Evolutionary conservation across 2,113 vertebrate species (phyloP).

Genomic region (Chaetodon trifascialis): DNA sequence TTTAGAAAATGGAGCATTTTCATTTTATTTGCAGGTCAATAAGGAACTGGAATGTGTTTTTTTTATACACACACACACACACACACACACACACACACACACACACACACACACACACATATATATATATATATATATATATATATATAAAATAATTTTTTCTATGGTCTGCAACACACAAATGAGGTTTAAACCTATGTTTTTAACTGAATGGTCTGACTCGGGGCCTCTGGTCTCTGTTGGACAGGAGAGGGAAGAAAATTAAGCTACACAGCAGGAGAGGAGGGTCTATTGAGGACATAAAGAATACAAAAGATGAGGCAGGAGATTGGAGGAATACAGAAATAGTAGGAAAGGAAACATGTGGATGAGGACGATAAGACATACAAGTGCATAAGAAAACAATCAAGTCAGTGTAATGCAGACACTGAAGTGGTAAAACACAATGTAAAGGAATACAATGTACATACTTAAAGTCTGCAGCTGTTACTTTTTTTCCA

Average conservation of each 20-base stretch:
- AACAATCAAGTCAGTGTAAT: background rate
- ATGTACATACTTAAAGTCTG: background rate
- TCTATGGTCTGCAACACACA: background rate
- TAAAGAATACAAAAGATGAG: constrained; percentile 23
- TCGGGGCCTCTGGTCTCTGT: background rate
- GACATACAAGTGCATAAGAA: background rate
- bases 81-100: no score
- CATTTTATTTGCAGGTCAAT: background rate
- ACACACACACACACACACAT: no score
- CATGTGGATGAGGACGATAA: no score
- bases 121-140: no score
- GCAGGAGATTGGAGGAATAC: background rate
- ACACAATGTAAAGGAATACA: background rate
- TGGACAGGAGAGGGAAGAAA: background rate
- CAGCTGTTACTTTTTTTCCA: background rate
- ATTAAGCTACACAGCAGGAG: constrained; percentile 26
- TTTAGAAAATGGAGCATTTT: background rate
- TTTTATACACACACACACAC: no score
- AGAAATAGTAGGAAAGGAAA: background rate
- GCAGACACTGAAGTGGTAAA: background rate
- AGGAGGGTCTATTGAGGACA: constrained; percentile 5
- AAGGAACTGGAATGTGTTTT: background rate
- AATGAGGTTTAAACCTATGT: background rate
- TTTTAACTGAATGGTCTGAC: background rate
- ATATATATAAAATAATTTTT: no score